These are phyloP conservation scores for Kradibia gibbosae DNA, from an alignment of 1,140 invertebrate species.

Conservation along the genomic window DNA sequence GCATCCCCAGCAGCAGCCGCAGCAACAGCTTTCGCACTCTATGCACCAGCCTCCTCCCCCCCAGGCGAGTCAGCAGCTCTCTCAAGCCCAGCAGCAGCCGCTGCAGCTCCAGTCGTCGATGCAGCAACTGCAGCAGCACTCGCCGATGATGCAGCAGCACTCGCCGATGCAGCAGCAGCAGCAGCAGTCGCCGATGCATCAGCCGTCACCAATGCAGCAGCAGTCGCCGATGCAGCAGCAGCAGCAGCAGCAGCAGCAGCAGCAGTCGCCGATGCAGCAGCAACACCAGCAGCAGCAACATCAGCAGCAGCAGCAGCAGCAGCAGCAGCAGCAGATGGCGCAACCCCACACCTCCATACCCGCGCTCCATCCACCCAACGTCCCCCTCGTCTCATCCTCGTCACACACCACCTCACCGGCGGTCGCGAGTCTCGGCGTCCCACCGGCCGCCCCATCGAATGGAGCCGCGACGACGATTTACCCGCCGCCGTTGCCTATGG, in stretches of 20 bases:
- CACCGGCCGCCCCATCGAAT: slow-evolving; percentile 73
- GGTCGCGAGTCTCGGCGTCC: slow-evolving; percentile 74
- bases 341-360: slow-evolving; percentile 71
- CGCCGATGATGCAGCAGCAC: slow-evolving; percentile 62
- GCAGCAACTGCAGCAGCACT: slow-evolving; percentile 52
- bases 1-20: slow-evolving; percentile 9
- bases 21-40: slow-evolving; percentile 33
- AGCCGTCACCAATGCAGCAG: slow-evolving; percentile 50
- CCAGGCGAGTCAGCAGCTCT: slow-evolving; percentile 50
- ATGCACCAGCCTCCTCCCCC: slow-evolving; percentile 44
- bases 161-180: not conserved
- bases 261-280: not conserved
- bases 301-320: slow-evolving; percentile 62
- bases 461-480: slow-evolving; percentile 71
- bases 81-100: not conserved
- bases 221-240: slow-evolving; percentile 61
- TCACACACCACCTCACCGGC: slow-evolving; percentile 73
- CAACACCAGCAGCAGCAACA: not conserved
- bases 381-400: slow-evolving; percentile 74
- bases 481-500: slow-evolving; percentile 71
- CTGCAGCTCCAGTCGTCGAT: not conserved
- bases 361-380: slow-evolving; percentile 73
- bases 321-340: slow-evolving; percentile 53
- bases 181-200: slow-evolving; percentile 42
- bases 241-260: not conserved